Conservation (phyloP, 2,113 vertebrate species). For the Neogobius melanostomus region DNA sequence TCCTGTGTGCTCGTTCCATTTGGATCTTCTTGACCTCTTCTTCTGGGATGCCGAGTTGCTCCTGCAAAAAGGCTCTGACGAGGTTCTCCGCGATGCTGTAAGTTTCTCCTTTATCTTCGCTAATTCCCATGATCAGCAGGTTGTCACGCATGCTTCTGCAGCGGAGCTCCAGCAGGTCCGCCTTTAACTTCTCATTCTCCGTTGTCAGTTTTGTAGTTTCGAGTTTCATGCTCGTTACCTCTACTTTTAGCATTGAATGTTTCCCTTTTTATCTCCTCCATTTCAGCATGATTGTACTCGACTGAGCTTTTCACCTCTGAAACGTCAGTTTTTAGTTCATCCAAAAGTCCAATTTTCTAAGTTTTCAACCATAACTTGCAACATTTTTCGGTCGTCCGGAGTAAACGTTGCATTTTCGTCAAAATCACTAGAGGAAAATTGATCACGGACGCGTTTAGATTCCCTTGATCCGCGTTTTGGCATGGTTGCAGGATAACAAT, state of each 20-base stretch:
- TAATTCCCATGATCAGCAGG: background rate
- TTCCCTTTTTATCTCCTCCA: background rate
- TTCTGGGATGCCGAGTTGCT: no score
- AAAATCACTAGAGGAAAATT: no score
- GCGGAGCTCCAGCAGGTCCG: background rate
- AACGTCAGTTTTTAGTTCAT: background rate
- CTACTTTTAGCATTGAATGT: background rate
- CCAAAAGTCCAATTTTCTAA: no score
- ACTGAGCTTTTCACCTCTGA: background rate
- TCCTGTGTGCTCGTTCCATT: no score
- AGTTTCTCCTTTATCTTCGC: background rate
- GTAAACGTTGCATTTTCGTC: no score
- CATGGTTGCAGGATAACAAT: no score
- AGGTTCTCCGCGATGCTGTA: background rate
- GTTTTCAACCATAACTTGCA: no score
- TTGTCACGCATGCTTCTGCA: background rate
- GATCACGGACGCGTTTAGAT: no score
- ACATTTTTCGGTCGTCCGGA: no score
- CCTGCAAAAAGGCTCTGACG: constrained; percentile 1
- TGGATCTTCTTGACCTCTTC: no score
- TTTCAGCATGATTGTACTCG: background rate
- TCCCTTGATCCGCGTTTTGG: no score
- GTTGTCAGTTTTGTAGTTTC: background rate
- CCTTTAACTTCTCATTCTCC: background rate
- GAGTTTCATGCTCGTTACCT: background rate